Evolutionary conservation across 1,140 invertebrate species (phyloP), one percentile per base, ranked within the genome.

Genomic region (Teleogryllus occipitalis): DNA sequence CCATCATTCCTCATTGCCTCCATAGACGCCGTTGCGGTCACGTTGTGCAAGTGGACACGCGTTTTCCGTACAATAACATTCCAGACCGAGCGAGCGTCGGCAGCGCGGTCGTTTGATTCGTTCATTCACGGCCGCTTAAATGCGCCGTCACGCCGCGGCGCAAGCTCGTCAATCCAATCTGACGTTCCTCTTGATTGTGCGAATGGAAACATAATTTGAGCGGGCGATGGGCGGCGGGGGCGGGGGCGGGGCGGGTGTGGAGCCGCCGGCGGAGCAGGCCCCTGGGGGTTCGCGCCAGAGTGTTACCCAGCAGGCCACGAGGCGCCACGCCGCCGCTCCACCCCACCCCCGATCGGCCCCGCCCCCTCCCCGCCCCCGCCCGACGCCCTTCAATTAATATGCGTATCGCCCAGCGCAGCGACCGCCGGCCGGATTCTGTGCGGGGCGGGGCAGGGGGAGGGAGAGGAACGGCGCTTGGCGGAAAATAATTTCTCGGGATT

Each of bases 121-220:
- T 39, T 39, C 27, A 39, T 39, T 39, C 27, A 39, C 27, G 27
- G 27, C 27, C 27, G 27, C 27, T 39, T 39, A 39, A 39, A 39
- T 39, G 27, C 27, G 27, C 27, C 27, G 54, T 14, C 54, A 65
- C 54, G 54, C 18, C 18, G 54, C 54, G 54, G 18, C 54, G 18
- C 54, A 65, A 65, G 54, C 54, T 65, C 54, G 54, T 65, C 54
- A 65, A 65, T 65, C 18, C 54, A 65, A 65, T 65, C 54, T 65
- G 54, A 65, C 54, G 18, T 65, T 18, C 54, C 54, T 65, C 54
- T 65, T 65, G 54, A 65, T 65, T 65, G 54, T 65, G 54, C 54
- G 10, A 65, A 65, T 65, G 54, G 54, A 65, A 65, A 65, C 54
- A 65, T 65, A 65, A 65, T 65, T 65, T 65, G 54, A 1, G 54